Evolutionary conservation across 2,888 invertebrate species (phyloP).

Genomic region (Fragum whitleyi): DNA sequence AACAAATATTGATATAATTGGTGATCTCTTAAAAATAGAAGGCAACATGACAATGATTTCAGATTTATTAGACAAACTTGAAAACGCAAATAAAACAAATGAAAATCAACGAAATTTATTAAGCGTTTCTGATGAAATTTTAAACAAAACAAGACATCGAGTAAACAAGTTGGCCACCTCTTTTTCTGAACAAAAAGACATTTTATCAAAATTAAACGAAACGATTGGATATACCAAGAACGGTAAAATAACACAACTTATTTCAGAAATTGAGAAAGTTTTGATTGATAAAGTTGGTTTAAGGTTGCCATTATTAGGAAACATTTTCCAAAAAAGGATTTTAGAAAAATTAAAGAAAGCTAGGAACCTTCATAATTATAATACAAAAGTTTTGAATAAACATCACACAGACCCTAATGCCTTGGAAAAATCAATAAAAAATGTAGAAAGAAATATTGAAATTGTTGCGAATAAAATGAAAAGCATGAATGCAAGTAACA

Average conservation of each 20-base stretch:
- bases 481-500: neutral
- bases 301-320: constrained; percentile 37
- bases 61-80: constrained; percentile 13
- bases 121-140: neutral
- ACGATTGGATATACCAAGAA: constrained; percentile 25
- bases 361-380: neutral
- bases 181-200: constrained; percentile 17
- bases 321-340: constrained; percentile 28
- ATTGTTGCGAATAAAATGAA: neutral
- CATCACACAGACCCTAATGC: neutral
- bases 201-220: constrained; percentile 12
- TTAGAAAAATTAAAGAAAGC: constrained; percentile 32
- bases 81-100: neutral
- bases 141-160: constrained; percentile 29
- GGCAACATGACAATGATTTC: neutral
- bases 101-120: constrained; percentile 2
- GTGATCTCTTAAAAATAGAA: neutral
- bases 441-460: neutral
- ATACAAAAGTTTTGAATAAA: constrained; percentile 1
- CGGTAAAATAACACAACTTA: constrained; percentile 8
- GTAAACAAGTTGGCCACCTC: constrained; percentile 21
- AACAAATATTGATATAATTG: neutral
- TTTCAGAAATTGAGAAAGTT: neutral
- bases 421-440: neutral
- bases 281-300: constrained; percentile 29